Evolutionary conservation across 1,140 invertebrate species (phyloP).

Genomic region (Chironomus striatipennis): DNA sequence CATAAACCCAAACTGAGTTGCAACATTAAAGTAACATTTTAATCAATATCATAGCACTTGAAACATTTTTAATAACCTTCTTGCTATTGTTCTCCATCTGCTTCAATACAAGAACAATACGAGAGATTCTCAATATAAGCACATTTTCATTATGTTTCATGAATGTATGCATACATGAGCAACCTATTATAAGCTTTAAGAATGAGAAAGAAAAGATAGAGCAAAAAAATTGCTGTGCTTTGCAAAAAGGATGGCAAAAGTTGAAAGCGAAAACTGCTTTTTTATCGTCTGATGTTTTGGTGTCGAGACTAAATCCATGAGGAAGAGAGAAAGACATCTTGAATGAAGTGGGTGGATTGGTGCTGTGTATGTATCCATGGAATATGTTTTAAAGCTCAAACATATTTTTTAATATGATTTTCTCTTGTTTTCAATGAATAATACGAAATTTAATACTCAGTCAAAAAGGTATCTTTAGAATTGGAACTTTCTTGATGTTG

Average conservation of each 20-base stretch:
- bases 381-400: background rate
- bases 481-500: background rate
- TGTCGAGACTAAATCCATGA: too few species aligned
- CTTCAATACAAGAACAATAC: background rate
- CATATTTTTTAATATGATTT: background rate
- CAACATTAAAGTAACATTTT: too few species aligned
- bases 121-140: background rate
- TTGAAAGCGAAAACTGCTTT: slow-evolving; percentile 10
- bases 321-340: too few species aligned
- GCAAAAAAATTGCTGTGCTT: background rate
- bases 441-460: too few species aligned
- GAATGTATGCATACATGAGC: too few species aligned
- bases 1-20: too few species aligned
- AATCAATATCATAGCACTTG: too few species aligned
- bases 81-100: background rate
- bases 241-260: background rate
- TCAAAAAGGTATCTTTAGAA: background rate
- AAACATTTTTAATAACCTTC: background rate
- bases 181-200: too few species aligned
- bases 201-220: background rate
- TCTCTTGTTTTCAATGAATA: background rate
- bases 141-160: background rate
- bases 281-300: background rate
- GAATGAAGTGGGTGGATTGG: background rate
- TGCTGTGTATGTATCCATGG: background rate